phyloP scores from a whole-genome alignment of 2,797 vertebrate species.

The Cheirogaleus major region DNA sequence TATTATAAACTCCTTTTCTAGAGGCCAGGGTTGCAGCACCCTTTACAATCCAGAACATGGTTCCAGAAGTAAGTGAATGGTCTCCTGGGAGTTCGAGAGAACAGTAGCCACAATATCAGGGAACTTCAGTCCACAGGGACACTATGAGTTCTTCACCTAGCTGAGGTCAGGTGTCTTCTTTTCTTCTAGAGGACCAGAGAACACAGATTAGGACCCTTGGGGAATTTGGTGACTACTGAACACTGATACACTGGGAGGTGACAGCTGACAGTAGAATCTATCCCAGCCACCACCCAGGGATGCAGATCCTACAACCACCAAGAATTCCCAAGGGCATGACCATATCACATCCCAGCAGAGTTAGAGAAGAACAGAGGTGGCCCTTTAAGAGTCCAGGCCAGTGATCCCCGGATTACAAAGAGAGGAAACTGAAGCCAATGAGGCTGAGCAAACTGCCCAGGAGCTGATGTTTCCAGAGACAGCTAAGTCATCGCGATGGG shows the following conservation, averaged over 20 bases:
- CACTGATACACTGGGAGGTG: background rate
- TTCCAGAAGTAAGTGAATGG: background rate
- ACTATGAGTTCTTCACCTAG: background rate
- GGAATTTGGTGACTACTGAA: background rate
- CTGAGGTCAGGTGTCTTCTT: background rate
- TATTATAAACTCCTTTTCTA: background rate
- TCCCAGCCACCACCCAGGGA: background rate
- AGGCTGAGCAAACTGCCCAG: background rate
- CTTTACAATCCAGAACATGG: background rate
- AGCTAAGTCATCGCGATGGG: background rate
- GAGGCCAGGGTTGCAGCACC: background rate
- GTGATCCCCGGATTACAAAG: background rate
- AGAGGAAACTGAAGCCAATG: background rate
- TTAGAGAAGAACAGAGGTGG: background rate
- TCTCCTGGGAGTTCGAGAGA: background rate
- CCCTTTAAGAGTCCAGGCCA: background rate
- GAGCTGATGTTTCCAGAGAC: background rate
- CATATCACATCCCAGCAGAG: background rate
- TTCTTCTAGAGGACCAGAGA: background rate
- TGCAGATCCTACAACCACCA: background rate
- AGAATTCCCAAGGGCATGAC: background rate
- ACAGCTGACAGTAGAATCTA: background rate
- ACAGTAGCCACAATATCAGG: background rate
- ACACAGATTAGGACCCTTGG: background rate
- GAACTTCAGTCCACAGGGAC: background rate